Base-by-base conservation (phyloP, 2,888 invertebrate genomes). In the Mythimna vitellina region DNA sequence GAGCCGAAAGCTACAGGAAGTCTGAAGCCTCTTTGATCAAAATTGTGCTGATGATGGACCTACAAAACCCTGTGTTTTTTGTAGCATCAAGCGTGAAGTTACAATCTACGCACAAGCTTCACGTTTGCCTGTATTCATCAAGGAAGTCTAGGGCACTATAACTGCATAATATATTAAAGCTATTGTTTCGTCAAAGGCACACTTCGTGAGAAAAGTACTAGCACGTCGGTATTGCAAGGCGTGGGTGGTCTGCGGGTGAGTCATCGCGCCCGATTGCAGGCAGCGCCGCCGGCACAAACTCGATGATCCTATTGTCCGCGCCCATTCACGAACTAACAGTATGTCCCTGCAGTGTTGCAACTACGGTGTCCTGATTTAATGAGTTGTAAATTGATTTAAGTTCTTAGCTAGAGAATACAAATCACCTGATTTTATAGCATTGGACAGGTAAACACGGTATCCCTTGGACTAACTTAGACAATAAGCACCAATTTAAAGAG, bases 311-410 rank as follows among this genome's bases (percentile, higher is more conserved):
- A 91, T 92, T 92, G 90, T 92, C 85, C 68, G 88, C 88, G 86
- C 88, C 89, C 91, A 93, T 93, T 92, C 91, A 93, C 91, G 86
- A 88, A 83, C 84, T 84, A 71, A 78, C 76, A 74, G 63, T 77
- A 70, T 69, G 81, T 75, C 78, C 76, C 73, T 83, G 86, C 32
- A 70, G 73, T 70, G 73, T 80, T 68, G 73, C 70, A 81, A 78
- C 61, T 83, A 60, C 49, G 38, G 29, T 64, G 32, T 70, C 56
- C 65, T 70, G 17, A 62, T 57, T 74, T 57, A 46, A 32, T 51
- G n/a, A 63, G 56, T 49, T 65, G 7, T 46, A 51, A 25, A 22
- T 53, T 49, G 8, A 63, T 53, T 58, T 29, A 49, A 53, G 17
- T 62, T 62, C 29, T n/a, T 22, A 35, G 17, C 54, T 22, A 32